A percentile compares a stretch with the other conserved stretches of the same genome.
Evolutionary conservation across 1,140 invertebrate genomes (phyloP).

Genomic region (Cotesia vestalis): DNA sequence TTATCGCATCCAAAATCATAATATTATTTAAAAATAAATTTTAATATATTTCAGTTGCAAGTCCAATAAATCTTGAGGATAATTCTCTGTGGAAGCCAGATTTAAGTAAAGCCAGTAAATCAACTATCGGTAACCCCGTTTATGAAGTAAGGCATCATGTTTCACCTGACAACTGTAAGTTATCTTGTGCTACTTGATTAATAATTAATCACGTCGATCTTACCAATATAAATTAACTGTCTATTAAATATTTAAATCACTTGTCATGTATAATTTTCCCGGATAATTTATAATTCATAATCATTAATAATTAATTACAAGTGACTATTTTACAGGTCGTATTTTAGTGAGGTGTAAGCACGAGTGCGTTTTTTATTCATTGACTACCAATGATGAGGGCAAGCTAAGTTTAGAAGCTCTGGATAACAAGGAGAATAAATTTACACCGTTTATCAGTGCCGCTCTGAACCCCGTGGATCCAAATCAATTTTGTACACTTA

Average conservation of each 20-base stretch:
- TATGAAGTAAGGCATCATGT: conserved; percentile 50
- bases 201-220: too few relatives aligned
- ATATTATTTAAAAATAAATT: conserved; percentile 18
- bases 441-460: conserved; percentile 41
- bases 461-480: conserved; percentile 47
- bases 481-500: conserved; percentile 51
- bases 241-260: too few relatives aligned
- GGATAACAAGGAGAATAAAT: conserved; percentile 34
- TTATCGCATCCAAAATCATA: background rate
- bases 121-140: conserved; percentile 43
- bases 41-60: conserved; percentile 47
- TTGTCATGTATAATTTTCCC: background rate
- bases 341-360: conserved; percentile 52
- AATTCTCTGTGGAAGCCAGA: conserved; percentile 52
- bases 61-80: conserved; percentile 40
- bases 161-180: conserved; percentile 46
- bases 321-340: conserved; percentile 40
- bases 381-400: conserved; percentile 27
- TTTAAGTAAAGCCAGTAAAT: conserved; percentile 51
- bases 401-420: conserved; percentile 41
- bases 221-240: too few relatives aligned
- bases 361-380: conserved; percentile 41
- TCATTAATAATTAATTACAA: background rate
- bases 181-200: too few relatives aligned
- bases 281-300: background rate